Percentiles rank a stretch among this genome's conserved stretches.
Conservation (phyloP, 2,888 invertebrate genomes). For the Trichopria drosophilae region DNA sequence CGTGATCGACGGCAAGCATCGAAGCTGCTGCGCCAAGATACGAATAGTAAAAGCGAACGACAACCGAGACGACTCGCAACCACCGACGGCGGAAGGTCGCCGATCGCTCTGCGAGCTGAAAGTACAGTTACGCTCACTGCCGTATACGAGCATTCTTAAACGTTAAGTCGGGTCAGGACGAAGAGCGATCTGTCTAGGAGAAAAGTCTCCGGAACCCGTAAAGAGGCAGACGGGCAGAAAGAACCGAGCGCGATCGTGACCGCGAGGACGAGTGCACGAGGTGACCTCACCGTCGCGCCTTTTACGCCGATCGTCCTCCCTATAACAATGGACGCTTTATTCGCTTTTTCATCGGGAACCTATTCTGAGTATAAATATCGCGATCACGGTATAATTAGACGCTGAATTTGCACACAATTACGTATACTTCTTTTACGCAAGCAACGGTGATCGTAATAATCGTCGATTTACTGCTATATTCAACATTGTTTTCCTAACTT, state of each 20-base stretch:
- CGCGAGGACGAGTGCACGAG: neutral
- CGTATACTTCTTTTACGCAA: no score
- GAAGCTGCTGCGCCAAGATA: no score
- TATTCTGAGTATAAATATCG: no score
- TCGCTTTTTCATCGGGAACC: no score
- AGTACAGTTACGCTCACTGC: slow-evolving; percentile 36
- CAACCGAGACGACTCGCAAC: slow-evolving; percentile 2
- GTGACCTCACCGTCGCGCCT: neutral
- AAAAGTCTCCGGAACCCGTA: slow-evolving; percentile 7
- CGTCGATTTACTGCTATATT: no score
- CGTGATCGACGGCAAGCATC: no score
- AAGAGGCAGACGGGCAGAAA: slow-evolving; percentile 8
- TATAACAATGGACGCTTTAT: neutral
- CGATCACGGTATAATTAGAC: no score
- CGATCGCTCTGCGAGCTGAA: slow-evolving; percentile 35
- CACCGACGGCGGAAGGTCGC: slow-evolving; percentile 34
- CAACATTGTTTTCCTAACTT: no score
- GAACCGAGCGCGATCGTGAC: neutral
- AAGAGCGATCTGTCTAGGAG: slow-evolving; percentile 26
- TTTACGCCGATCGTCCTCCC: neutral
- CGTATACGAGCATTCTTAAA: slow-evolving; percentile 16
- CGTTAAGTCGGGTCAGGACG: slow-evolving; percentile 37
- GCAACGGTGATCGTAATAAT: no score
- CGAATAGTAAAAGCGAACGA: no score
- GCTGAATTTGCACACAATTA: no score